These are phyloP conservation scores for Nasonia giraulti DNA, from an alignment of 1,140 invertebrate species.

Conservation along the genomic window DNA sequence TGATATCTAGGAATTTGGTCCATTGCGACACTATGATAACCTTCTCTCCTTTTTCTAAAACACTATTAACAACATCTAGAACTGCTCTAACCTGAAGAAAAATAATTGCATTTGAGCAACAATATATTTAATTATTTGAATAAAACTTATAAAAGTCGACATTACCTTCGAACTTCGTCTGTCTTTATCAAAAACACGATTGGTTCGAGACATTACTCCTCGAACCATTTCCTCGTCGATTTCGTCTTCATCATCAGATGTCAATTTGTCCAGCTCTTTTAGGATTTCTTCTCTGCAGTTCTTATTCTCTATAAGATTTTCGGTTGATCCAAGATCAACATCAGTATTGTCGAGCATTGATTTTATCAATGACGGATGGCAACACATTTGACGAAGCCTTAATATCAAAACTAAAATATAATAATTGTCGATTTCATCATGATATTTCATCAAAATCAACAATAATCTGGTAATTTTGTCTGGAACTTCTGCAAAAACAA, in stretches of 20 bases:
- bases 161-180: constrained; percentile 76
- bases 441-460: not conserved
- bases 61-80: constrained; percentile 75
- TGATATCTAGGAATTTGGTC: constrained; percentile 83
- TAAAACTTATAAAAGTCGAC: not conserved
- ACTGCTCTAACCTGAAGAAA: constrained; percentile 67
- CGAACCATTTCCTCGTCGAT: constrained; percentile 60
- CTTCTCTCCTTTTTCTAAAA: constrained; percentile 79
- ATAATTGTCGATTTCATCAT: constrained; percentile 76
- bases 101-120: constrained; percentile 70
- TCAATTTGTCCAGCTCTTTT: constrained; percentile 43
- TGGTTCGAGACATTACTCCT: constrained; percentile 65
- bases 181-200: constrained; percentile 79
- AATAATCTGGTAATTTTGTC: not conserved
- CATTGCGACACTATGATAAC: constrained; percentile 92
- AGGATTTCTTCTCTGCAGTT: constrained; percentile 17
- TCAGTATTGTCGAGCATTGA: constrained; percentile 76
- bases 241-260: constrained; percentile 58
- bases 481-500: constrained; percentile 16
- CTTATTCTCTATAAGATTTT: constrained; percentile 69
- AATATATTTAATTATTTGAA: not conserved
- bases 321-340: constrained; percentile 63
- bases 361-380: constrained; percentile 85
- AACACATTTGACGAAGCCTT: constrained; percentile 87
- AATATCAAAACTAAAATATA: constrained; percentile 85